Conservation (phyloP, 2,888 invertebrate genomes). For the Gisinianus flammeolus region DNA sequence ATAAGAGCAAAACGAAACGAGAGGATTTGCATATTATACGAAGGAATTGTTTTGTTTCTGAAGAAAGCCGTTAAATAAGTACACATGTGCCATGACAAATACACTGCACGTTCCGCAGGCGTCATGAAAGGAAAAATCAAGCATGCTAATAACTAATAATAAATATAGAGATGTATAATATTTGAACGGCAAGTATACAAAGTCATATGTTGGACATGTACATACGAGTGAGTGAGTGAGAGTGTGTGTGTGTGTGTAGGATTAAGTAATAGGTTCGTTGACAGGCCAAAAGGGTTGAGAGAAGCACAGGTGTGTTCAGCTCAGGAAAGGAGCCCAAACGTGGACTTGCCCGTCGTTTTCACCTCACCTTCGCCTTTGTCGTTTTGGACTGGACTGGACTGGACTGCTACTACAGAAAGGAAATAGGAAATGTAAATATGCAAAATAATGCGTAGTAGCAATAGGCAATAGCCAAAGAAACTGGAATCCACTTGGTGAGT, state of each 20-base stretch:
- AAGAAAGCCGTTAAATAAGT: neutral
- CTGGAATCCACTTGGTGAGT: neutral
- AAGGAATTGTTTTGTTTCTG: neutral
- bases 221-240: neutral
- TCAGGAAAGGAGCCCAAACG: neutral
- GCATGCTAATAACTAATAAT: neutral
- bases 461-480: no score
- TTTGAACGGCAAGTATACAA: no score
- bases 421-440: constrained; percentile 6
- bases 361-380: no score
- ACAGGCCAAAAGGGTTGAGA: neutral
- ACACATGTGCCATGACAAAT: no score
- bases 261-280: no score
- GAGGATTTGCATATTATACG: neutral
- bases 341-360: neutral
- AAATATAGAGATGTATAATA: neutral
- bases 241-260: neutral
- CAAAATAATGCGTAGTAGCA: no score
- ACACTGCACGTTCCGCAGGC: no score
- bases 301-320: no score
- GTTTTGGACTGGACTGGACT: neutral
- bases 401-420: neutral
- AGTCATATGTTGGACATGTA: no score
- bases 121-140: neutral
- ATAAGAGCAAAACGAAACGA: neutral